phyloP scores from a whole-genome alignment of 2,888 invertebrate species.

The Acleris cristana region DNA sequence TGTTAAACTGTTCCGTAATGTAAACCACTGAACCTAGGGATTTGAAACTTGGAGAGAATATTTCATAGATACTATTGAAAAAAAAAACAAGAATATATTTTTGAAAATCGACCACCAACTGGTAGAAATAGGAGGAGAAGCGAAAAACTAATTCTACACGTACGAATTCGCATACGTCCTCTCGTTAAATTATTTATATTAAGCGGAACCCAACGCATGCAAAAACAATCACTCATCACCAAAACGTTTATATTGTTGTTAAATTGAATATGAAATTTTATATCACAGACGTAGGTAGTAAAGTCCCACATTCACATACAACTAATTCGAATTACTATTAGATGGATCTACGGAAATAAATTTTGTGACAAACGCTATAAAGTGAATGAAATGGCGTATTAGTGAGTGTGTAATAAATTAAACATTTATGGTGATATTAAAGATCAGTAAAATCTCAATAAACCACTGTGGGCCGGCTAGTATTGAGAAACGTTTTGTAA shows the following conservation, averaged over 20 bases:
- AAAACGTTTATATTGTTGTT: constrained; percentile 17
- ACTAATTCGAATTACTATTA: constrained; percentile 72
- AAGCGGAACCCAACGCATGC: neutral
- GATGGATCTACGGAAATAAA: constrained; percentile 68
- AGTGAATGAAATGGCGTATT: constrained; percentile 75
- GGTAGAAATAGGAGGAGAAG: too few species aligned
- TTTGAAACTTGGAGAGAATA: too few species aligned
- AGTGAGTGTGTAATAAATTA: constrained; percentile 72
- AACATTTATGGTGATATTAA: constrained; percentile 77
- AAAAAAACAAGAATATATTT: too few species aligned
- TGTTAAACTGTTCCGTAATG: too few species aligned
- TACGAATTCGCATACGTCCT: too few species aligned
- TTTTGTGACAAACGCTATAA: constrained; percentile 68
- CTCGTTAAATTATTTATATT: too few species aligned
- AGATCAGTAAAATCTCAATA: constrained; percentile 75
- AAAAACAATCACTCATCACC: neutral
- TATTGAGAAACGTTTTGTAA: constrained; percentile 58
- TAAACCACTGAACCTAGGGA: too few species aligned
- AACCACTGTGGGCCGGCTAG: constrained; percentile 57
- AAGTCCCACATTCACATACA: constrained; percentile 56
- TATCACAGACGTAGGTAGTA: constrained; percentile 25
- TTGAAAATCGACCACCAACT: too few species aligned
- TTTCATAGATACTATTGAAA: too few species aligned
- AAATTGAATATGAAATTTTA: constrained; percentile 33
- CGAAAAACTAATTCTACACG: too few species aligned